Evolutionary conservation across 2,888 invertebrate species (phyloP).

Genomic region (Mantis religiosa): DNA sequence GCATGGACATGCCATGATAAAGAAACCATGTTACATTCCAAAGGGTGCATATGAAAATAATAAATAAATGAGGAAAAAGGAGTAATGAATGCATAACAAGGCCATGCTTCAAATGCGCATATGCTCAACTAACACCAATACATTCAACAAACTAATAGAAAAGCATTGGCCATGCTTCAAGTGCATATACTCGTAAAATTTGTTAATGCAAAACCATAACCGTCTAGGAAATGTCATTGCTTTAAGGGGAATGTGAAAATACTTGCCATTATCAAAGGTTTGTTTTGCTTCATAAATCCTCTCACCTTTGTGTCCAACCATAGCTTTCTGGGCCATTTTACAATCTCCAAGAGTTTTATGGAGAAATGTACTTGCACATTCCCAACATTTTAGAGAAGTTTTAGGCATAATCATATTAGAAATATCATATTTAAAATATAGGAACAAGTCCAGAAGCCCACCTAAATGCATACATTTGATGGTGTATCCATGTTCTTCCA

Average conservation of each 20-base stretch:
- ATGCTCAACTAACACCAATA: not conserved
- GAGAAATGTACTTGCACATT: not conserved
- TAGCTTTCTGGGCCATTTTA: not conserved
- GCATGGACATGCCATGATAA: not conserved
- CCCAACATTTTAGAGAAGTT: not conserved
- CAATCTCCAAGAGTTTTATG: not conserved
- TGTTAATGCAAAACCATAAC: not conserved
- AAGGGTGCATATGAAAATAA: not conserved
- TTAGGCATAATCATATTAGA: not conserved
- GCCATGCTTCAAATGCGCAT: slow-evolving; percentile 13
- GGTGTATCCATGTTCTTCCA: not conserved
- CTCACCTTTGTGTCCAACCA: not conserved
- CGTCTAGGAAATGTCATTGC: not conserved
- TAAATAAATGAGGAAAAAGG: too few species aligned
- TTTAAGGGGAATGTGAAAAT: not conserved
- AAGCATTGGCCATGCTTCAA: slow-evolving; percentile 13
- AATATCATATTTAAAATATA: not conserved
- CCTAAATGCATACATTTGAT: not conserved
- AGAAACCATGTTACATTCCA: not conserved
- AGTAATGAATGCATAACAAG: not conserved
- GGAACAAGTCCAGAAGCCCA: not conserved
- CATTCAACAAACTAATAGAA: slow-evolving; percentile 1
- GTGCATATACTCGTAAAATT: not conserved
- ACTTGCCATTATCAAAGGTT: not conserved
- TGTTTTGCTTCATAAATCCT: not conserved